Percentiles rank a stretch among this genome's conserved stretches.
These are phyloP conservation scores for Calonectris borealis DNA, from an alignment of 2,113 vertebrate species.

Conservation along the genomic window DNA sequence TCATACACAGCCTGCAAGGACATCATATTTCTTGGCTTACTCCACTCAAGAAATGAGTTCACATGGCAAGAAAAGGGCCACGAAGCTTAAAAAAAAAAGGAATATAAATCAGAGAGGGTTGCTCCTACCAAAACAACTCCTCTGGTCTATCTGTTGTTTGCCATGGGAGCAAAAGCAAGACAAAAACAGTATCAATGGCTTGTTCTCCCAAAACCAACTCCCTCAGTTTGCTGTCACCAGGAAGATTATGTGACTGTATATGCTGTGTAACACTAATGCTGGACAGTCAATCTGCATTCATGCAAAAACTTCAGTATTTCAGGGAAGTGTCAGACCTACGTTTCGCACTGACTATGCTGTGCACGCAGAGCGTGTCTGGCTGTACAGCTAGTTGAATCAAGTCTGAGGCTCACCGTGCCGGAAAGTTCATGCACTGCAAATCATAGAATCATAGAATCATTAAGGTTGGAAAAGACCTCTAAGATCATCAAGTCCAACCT, in stretches of 20 bases:
- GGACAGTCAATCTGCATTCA: background rate
- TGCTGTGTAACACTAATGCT: background rate
- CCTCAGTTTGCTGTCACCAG: background rate
- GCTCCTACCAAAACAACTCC: background rate
- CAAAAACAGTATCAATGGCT: background rate
- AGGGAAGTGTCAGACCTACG: background rate
- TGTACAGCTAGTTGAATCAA: background rate
- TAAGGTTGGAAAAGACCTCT: no score
- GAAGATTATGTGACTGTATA: background rate
- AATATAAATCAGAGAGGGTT: background rate
- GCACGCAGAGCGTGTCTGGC: accelerated
- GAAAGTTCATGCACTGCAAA: background rate
- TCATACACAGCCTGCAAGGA: background rate
- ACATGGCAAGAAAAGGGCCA: background rate
- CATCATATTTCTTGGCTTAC: background rate
- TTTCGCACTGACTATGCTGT: background rate
- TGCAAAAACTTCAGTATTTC: background rate
- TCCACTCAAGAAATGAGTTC: background rate
- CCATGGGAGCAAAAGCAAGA: background rate
- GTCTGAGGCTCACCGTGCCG: background rate
- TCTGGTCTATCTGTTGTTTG: background rate
- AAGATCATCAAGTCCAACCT: no score
- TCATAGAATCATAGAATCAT: no score
- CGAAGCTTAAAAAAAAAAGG: background rate
- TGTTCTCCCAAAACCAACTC: background rate